Evolutionary conservation across 2,797 vertebrate species (phyloP).

Genomic region (Anableps anableps): DNA sequence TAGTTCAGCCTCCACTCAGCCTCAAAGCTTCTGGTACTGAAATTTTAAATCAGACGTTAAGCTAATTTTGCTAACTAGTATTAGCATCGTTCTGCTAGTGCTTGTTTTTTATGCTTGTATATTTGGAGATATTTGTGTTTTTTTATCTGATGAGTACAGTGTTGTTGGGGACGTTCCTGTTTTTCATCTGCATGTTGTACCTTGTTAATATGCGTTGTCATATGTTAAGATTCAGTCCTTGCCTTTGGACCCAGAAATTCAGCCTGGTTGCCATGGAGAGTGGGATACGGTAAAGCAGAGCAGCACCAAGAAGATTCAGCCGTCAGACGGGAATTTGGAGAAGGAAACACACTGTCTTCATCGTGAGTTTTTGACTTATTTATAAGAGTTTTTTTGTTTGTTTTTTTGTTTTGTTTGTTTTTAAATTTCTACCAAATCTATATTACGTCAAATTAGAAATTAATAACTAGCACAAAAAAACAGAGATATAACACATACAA

Average conservation of each 20-base stretch:
- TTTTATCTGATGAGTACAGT: background rate
- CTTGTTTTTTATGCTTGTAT: background rate
- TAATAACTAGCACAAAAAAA: background rate
- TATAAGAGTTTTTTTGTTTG: background rate
- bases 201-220: background rate
- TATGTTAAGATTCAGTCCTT: background rate
- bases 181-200: background rate
- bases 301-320: background rate
- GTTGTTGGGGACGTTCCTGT: background rate
- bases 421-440: background rate
- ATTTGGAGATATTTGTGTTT: background rate
- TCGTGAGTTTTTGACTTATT: constrained; percentile 11
- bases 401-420: background rate
- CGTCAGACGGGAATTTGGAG: background rate
- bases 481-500: too few species aligned
- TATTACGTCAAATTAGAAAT: background rate
- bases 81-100: constrained; percentile 47
- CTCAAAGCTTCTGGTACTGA: too few species aligned
- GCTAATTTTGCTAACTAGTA: constrained; percentile 50
- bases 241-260: constrained; percentile 1
- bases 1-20: background rate
- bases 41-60: background rate
- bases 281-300: background rate
- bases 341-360: background rate
- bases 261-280: constrained; percentile 50